Conservation (phyloP, 2,797 vertebrate genomes). For the Cercopithecus hamlyni region DNA sequence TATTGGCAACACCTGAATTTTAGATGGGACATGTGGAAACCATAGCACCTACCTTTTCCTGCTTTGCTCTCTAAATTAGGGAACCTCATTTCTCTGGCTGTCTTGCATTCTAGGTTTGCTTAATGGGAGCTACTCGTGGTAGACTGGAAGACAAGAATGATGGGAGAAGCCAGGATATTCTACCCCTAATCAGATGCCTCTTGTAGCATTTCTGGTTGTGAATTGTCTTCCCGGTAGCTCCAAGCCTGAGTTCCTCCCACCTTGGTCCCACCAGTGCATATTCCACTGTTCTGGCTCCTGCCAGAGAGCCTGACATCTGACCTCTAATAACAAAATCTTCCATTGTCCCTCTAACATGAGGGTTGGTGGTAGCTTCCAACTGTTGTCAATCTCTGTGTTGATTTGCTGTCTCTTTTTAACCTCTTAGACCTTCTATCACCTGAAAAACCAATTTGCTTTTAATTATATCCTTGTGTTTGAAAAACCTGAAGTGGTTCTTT, state of each 20-base stretch:
- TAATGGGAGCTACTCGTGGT: not conserved
- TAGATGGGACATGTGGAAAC: rapidly evolving
- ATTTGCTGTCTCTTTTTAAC: not conserved
- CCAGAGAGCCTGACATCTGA: not conserved
- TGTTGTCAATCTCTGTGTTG: not conserved
- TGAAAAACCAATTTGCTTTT: not conserved
- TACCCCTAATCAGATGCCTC: not conserved
- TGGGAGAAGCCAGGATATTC: not conserved
- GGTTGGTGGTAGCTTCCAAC: not conserved
- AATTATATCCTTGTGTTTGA: not conserved
- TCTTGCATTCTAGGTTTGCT: not conserved
- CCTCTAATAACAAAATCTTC: not conserved
- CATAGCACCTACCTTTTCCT: not conserved
- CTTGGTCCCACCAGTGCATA: not conserved
- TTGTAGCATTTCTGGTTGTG: not conserved
- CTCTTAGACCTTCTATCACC: not conserved
- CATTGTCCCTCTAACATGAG: not conserved
- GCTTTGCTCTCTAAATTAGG: not conserved
- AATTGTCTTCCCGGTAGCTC: not conserved
- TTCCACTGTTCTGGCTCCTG: not conserved
- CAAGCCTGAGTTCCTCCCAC: not conserved
- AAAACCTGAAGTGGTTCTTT: not conserved
- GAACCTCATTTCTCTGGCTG: not conserved
- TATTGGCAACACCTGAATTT: not conserved
- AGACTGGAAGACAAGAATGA: not conserved